phyloP scores from a whole-genome alignment of 64 coral and sea anemone species.

The Cladopsammia gracilis region DNA sequence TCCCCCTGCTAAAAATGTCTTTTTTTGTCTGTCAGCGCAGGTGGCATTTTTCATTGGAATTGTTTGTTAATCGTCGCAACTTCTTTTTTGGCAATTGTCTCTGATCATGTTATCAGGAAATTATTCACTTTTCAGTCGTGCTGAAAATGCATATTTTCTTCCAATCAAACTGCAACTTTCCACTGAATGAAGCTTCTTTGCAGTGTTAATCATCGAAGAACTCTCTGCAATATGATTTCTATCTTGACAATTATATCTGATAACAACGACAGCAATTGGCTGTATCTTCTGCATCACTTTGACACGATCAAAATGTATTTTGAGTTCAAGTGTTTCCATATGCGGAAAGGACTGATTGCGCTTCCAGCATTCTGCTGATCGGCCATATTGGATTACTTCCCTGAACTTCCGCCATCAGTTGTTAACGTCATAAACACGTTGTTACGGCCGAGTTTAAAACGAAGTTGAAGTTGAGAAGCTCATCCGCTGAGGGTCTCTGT shows the following conservation, averaged over 20 bases:
- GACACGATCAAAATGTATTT: no score
- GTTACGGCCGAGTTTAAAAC: conserved; percentile 83
- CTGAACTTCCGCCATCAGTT: neutral
- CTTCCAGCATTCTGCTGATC: neutral
- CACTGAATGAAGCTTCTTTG: no score
- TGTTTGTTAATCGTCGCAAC: neutral
- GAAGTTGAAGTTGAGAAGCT: conserved; percentile 84
- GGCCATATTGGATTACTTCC: neutral
- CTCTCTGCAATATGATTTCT: neutral
- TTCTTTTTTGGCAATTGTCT: neutral
- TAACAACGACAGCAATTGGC: neutral
- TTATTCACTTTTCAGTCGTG: no score
- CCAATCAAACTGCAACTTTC: no score
- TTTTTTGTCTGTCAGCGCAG: neutral
- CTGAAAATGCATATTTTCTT: no score
- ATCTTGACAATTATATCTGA: neutral
- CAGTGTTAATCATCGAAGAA: neutral
- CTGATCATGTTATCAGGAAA: no score
- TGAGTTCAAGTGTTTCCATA: no score
- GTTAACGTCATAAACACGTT: conserved; percentile 82
- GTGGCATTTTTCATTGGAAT: neutral
- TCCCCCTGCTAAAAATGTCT: neutral
- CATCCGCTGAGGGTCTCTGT: conserved; percentile 83
- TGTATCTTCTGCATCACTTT: no score
- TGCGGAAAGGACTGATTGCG: no score